These are phyloP conservation scores for Dicrostonyx torquatus DNA, from an alignment of 2,797 vertebrate genomes.

Conservation along the genomic window DNA sequence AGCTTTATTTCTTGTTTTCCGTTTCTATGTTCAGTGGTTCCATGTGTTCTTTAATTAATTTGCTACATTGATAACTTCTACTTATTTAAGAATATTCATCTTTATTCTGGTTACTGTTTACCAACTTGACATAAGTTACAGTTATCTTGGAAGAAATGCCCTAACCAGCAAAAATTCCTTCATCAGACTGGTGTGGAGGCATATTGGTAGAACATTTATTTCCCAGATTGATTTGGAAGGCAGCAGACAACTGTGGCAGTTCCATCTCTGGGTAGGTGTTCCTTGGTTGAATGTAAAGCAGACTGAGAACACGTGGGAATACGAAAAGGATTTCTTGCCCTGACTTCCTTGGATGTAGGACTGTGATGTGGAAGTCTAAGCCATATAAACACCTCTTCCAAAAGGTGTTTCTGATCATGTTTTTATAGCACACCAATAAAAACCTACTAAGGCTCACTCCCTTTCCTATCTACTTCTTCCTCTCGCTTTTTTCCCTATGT, in stretches of 20 bases:
- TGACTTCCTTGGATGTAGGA: background rate
- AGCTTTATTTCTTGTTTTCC: background rate
- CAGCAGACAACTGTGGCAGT: background rate
- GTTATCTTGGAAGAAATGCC: background rate
- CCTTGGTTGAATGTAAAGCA: background rate
- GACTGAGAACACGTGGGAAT: background rate
- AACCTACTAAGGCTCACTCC: too few relatives aligned
- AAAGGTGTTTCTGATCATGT: background rate
- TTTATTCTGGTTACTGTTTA: background rate
- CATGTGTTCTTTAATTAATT: background rate
- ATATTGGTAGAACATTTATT: background rate
- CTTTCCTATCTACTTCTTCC: accelerated
- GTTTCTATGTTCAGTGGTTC: background rate
- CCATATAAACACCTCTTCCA: background rate
- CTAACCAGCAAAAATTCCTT: background rate
- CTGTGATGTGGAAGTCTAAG: background rate
- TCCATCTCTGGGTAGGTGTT: too few relatives aligned
- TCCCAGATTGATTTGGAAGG: background rate
- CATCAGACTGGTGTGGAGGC: background rate
- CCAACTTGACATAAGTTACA: background rate
- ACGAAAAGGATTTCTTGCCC: too few relatives aligned
- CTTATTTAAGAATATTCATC: background rate
- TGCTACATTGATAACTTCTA: background rate
- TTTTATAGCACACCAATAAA: background rate
- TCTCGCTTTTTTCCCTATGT: accelerated